Percentiles rank a stretch among this genome's conserved stretches.
Evolutionary conservation across 2,113 vertebrate genomes (phyloP).

Genomic region (Ophthalmolycus amberensis): DNA sequence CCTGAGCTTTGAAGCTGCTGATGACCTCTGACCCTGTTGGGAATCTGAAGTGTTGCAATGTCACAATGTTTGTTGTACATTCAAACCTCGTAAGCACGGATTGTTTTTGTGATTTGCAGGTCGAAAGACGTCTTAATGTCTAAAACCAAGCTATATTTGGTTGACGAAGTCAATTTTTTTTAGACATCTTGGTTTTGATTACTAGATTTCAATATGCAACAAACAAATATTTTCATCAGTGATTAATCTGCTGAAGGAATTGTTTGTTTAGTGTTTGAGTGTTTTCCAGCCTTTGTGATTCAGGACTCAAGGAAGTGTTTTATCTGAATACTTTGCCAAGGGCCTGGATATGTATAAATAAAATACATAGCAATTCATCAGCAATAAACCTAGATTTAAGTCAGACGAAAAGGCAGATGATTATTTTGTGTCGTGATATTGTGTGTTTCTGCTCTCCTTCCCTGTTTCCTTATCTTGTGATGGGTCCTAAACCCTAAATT

Average conservation of each 20-base stretch:
- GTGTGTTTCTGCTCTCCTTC: too few species aligned
- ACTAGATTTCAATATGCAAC: background rate
- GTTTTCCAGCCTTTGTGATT: background rate
- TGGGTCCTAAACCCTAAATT: too few species aligned
- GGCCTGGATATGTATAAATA: too few species aligned
- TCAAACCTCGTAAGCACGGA: background rate
- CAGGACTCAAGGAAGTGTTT: background rate
- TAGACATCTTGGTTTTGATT: background rate
- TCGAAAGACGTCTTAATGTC: constrained; percentile 4
- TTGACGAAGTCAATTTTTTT: background rate
- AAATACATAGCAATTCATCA: too few species aligned
- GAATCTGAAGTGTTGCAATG: constrained; percentile 14
- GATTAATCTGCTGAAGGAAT: background rate
- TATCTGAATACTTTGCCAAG: too few species aligned
- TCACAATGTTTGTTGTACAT: background rate
- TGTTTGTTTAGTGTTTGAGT: background rate
- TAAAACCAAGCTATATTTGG: background rate
- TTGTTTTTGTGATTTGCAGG: constrained; percentile 18
- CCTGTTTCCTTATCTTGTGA: background rate
- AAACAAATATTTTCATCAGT: background rate
- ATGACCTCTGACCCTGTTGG: constrained; percentile 33
- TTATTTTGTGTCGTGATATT: too few species aligned
- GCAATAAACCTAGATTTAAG: too few species aligned
- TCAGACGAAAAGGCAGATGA: background rate
- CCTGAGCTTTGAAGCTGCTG: constrained; percentile 28